phyloP scores from a whole-genome alignment of 37 sponge, comb jelly and placozoan genomes.

The Cladorhizidae sp. region DNA sequence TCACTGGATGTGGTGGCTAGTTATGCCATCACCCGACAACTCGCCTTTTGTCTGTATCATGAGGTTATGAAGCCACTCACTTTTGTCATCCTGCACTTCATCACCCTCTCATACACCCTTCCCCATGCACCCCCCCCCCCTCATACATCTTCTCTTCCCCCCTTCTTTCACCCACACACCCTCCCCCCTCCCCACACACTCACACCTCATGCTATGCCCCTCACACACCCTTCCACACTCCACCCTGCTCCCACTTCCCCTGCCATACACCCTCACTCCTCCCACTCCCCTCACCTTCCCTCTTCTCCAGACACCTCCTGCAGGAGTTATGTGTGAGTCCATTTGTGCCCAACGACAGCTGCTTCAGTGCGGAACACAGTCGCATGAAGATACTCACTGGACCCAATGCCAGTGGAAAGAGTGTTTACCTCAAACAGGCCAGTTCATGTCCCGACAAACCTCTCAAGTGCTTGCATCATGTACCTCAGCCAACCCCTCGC shows the following conservation, averaged over 20 bases:
- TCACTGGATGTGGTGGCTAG: too few relatives aligned
- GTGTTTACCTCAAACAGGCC: constrained; percentile 98
- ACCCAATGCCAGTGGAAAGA: constrained; percentile 99
- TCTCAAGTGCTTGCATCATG: too few relatives aligned
- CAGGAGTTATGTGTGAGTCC: constrained; percentile 93
- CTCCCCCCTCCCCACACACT: constrained; percentile 50
- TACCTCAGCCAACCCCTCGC: too few relatives aligned
- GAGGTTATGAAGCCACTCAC: too few relatives aligned
- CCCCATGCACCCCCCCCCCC: neutral
- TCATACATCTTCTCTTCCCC: neutral
- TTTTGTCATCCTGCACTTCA: too few relatives aligned
- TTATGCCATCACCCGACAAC: too few relatives aligned
- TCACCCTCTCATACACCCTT: too few relatives aligned
- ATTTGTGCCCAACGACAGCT: constrained; percentile 93
- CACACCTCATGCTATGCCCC: neutral
- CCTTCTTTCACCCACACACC: neutral
- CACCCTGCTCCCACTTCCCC: constrained; percentile 39
- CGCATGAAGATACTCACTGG: constrained; percentile 94
- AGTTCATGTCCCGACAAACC: too few relatives aligned
- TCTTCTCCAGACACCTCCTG: constrained; percentile 79
- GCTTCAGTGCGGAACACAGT: constrained; percentile 55
- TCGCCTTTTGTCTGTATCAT: too few relatives aligned
- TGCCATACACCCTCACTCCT: neutral
- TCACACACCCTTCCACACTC: constrained; percentile 48
- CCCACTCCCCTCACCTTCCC: neutral